Conservation (phyloP, 2,888 invertebrate species). For the Prosopocoilus inquinatus region DNA sequence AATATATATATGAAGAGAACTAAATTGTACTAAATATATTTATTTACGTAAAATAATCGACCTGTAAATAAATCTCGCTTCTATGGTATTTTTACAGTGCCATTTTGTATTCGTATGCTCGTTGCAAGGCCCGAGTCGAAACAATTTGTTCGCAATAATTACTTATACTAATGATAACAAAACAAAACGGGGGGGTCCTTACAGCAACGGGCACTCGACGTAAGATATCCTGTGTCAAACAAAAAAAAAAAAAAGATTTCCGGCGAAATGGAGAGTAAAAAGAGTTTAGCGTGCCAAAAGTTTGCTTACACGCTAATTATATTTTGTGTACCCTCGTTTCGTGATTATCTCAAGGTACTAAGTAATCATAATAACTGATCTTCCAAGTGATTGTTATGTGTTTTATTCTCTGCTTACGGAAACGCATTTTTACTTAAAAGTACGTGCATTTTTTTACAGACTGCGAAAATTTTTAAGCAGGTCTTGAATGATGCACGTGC, state of each 20-base stretch:
- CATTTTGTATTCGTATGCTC: slow-evolving; percentile 30
- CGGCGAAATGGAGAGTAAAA: too few species aligned
- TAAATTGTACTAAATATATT: slow-evolving; percentile 23
- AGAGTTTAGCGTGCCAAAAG: slow-evolving; percentile 14
- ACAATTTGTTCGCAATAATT: neutral
- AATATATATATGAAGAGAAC: slow-evolving; percentile 15
- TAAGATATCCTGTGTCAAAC: slow-evolving; percentile 18
- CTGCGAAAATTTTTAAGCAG: too few species aligned
- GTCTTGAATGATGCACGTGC: too few species aligned
- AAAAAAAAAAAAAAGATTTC: slow-evolving; percentile 1
- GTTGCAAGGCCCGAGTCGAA: neutral
- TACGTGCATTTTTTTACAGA: too few species aligned
- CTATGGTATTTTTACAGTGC: slow-evolving; percentile 39
- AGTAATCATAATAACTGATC: neutral
- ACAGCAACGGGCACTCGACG: neutral
- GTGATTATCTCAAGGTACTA: neutral
- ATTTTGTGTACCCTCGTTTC: neutral
- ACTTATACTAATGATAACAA: neutral
- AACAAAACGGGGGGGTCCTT: too few species aligned
- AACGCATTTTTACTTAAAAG: too few species aligned
- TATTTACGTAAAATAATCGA: slow-evolving; percentile 23
- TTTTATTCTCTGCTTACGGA: too few species aligned
- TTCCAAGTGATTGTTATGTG: neutral
- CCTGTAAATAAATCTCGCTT: slow-evolving; percentile 29
- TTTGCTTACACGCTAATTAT: neutral